These are phyloP conservation scores for Girardinus metallicus DNA, from an alignment of 2,797 vertebrate genomes.

Conservation along the genomic window DNA sequence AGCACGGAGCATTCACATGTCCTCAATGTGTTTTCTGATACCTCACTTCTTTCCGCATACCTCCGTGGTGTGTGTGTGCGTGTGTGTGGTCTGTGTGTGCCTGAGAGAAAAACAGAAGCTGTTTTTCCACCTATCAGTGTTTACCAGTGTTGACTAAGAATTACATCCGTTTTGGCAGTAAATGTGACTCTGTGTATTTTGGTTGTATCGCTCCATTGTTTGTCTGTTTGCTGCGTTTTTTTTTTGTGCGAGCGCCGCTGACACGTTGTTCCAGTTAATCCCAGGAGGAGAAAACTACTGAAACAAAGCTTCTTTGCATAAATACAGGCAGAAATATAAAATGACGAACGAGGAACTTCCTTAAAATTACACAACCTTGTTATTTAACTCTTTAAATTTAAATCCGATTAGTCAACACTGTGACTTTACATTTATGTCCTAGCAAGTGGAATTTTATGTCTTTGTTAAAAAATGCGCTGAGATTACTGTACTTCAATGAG, in stretches of 20 bases:
- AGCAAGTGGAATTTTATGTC: background rate
- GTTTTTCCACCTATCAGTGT: constrained; percentile 13
- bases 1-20: background rate
- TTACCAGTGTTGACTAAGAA: constrained; percentile 9
- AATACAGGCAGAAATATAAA: background rate
- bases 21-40: background rate
- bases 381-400: background rate
- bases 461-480: background rate
- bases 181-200: background rate
- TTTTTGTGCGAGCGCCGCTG: background rate
- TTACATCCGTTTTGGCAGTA: constrained; percentile 10
- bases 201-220: background rate
- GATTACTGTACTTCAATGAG: background rate
- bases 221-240: background rate
- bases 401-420: background rate
- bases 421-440: background rate
- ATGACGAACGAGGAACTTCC: background rate
- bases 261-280: constrained; percentile 11
- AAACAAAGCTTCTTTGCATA: constrained; percentile 4
- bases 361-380: background rate
- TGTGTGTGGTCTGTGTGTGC: background rate
- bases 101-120: background rate
- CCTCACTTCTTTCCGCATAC: background rate
- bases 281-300: constrained; percentile 6
- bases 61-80: background rate